Evolutionary conservation across 2,113 vertebrate genomes (phyloP).

Genomic region (Saguinus imperator): DNA sequence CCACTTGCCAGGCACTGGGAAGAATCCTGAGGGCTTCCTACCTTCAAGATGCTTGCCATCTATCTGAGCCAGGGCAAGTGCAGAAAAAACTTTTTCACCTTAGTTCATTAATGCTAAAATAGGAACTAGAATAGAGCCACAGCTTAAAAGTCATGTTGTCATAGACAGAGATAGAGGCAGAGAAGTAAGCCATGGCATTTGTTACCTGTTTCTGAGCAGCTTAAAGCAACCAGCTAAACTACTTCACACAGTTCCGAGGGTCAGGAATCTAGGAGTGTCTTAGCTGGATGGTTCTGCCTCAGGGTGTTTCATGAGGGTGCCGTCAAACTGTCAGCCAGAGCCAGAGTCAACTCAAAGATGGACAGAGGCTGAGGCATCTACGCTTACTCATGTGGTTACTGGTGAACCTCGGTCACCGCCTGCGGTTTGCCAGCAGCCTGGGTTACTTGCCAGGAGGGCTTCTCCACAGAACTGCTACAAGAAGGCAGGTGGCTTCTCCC

Average conservation of each 20-base stretch:
- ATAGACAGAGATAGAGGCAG: neutral
- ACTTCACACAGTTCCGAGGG: neutral
- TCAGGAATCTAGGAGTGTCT: neutral
- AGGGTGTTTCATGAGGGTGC: fast-evolving
- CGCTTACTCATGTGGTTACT: neutral
- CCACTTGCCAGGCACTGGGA: neutral
- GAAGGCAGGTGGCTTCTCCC: neutral
- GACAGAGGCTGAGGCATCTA: neutral
- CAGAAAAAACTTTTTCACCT: neutral
- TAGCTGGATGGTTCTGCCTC: neutral
- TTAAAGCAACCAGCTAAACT: neutral
- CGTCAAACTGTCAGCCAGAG: too few relatives aligned
- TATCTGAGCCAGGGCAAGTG: too few relatives aligned
- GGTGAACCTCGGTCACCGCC: neutral
- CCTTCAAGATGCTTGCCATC: neutral
- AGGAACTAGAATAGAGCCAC: neutral
- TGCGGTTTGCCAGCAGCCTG: neutral
- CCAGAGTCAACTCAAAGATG: neutral
- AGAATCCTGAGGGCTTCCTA: neutral
- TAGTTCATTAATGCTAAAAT: too few relatives aligned
- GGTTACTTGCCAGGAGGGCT: neutral
- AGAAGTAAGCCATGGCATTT: neutral
- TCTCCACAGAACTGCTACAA: neutral
- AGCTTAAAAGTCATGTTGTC: neutral
- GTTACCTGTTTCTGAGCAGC: neutral